Percentiles rank a stretch among this genome's conserved stretches.
These are phyloP conservation scores for Syndactyla subalaris DNA, from an alignment of 2,797 vertebrate species.

Conservation along the genomic window DNA sequence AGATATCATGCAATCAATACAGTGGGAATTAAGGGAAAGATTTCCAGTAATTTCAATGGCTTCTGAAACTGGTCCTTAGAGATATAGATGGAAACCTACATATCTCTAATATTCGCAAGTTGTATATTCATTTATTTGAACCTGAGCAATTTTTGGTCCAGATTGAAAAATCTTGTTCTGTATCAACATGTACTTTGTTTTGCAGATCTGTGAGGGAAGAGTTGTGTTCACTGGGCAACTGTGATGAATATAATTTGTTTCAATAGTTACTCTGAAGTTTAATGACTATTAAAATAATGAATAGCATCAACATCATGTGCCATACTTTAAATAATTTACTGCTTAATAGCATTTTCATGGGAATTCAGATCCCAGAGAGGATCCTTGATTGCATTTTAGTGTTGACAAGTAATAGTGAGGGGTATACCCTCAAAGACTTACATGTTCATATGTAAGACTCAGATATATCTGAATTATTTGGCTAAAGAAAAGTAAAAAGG, in stretches of 20 bases:
- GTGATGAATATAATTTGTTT: neutral
- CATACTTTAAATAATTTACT: constrained; percentile 45
- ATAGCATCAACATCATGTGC: neutral
- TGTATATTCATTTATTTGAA: neutral
- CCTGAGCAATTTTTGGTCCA: neutral
- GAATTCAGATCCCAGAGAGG: neutral
- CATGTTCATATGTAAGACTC: neutral
- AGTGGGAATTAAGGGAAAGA: neutral
- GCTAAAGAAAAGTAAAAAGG: neutral
- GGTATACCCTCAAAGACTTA: neutral
- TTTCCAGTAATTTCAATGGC: neutral
- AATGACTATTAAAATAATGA: constrained; percentile 7
- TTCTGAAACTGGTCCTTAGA: neutral
- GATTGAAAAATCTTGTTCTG: neutral
- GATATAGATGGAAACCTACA: neutral
- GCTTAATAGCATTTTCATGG: constrained; percentile 19
- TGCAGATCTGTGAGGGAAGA: neutral
- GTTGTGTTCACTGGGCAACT: neutral
- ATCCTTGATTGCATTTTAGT: neutral
- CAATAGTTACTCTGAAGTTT: neutral
- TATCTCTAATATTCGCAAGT: neutral
- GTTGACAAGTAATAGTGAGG: neutral
- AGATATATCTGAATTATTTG: neutral
- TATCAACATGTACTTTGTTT: neutral
- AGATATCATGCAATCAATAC: neutral